Percentiles rank a stretch among this genome's conserved stretches.
Conservation (phyloP, 2,888 invertebrate species). For the Drosophila ezoana region DNA sequence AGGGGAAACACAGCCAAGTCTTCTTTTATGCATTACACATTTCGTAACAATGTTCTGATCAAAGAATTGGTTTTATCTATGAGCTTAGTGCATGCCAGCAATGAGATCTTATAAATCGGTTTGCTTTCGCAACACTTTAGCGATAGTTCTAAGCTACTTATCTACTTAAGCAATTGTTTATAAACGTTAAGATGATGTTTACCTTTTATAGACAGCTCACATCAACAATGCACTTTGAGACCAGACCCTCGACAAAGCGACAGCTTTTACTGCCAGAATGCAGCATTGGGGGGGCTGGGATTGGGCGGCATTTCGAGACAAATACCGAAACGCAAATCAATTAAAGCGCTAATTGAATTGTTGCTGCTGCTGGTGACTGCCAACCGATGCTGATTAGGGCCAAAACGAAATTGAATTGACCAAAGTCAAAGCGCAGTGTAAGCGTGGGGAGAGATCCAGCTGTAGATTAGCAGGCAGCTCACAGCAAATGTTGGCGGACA, state of each 20-base stretch:
- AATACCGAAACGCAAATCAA: slow-evolving; percentile 64
- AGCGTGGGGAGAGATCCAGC: not conserved
- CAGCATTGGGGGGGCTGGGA: not conserved
- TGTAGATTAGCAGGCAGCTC: slow-evolving; percentile 10
- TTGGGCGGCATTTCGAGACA: slow-evolving; percentile 20
- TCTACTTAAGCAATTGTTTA: slow-evolving; percentile 12
- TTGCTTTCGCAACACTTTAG: not conserved
- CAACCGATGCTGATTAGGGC: slow-evolving; percentile 54
- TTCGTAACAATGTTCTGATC: too few species aligned
- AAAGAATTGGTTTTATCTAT: too few species aligned
- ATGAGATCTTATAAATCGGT: not conserved
- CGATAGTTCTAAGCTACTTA: not conserved
- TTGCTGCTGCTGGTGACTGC: slow-evolving; percentile 26
- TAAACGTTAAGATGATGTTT: slow-evolving; percentile 4
- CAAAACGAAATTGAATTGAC: slow-evolving; percentile 60
- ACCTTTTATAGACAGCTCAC: not conserved
- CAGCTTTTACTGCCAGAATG: slow-evolving; percentile 2
- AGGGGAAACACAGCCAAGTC: too few species aligned
- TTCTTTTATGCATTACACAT: too few species aligned
- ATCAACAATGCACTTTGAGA: slow-evolving; percentile 36
- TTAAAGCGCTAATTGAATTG: slow-evolving; percentile 68
- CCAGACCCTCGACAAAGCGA: slow-evolving; percentile 7
- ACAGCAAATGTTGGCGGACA: not conserved
- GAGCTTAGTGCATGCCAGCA: not conserved
- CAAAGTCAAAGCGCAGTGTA: slow-evolving; percentile 44